Conservation (phyloP, 2,113 vertebrate species). For the Prionailurus bengalensis region DNA sequence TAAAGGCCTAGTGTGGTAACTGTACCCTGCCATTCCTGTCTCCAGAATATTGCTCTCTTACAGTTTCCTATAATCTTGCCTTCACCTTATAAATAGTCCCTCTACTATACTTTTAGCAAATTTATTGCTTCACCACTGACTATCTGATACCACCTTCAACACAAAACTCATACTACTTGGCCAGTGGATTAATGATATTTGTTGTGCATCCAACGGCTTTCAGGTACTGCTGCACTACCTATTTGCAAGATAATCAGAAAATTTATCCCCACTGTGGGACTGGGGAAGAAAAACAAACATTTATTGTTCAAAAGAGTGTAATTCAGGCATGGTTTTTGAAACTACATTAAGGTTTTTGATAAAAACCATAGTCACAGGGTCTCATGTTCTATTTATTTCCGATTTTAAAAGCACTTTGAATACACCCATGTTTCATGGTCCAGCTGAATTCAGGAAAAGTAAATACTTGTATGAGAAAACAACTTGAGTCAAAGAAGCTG, state of each 20-base stretch:
- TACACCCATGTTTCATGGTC: background rate
- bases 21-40: background rate
- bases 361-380: background rate
- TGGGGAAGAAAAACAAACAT: background rate
- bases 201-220: background rate
- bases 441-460: slow-evolving; percentile 19
- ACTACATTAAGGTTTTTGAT: background rate
- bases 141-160: background rate
- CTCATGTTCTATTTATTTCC: background rate
- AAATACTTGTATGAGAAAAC: slow-evolving; percentile 6
- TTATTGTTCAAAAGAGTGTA: background rate
- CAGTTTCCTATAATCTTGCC: background rate
- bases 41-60: background rate
- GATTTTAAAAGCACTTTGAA: slow-evolving; percentile 16
- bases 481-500: background rate
- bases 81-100: background rate
- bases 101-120: background rate
- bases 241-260: slow-evolving; percentile 25
- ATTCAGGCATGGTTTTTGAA: slow-evolving; percentile 32
- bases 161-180: background rate
- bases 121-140: background rate
- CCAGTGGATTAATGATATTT: background rate
- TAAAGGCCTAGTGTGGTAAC: background rate
- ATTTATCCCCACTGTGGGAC: background rate
- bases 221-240: background rate